A percentile compares a stretch with the other conserved stretches of the same genome.
Evolutionary conservation across 1,140 invertebrate genomes (phyloP).

Genomic region (silkworm (Bombyx mori)): DNA sequence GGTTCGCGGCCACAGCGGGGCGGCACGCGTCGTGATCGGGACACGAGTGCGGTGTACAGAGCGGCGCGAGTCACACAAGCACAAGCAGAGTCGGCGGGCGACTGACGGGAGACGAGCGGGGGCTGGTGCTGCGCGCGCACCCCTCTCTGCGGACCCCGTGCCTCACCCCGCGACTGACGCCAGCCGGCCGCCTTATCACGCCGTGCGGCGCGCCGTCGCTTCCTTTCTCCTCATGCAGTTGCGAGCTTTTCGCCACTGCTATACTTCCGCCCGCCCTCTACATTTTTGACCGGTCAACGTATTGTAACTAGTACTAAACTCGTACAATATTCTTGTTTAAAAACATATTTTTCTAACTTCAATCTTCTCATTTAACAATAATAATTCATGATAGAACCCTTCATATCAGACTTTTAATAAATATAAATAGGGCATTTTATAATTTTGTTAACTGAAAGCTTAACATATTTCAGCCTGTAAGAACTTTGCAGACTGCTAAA

Average conservation of each 20-base stretch:
- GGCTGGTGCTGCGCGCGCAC: constrained; percentile 48
- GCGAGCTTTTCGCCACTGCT: constrained; percentile 68
- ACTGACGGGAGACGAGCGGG: constrained; percentile 59
- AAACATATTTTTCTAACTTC: too few relatives aligned
- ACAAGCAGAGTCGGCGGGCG: constrained; percentile 65
- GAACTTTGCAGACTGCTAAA: too few relatives aligned
- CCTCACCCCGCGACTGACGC: constrained; percentile 34
- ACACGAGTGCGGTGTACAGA: constrained; percentile 67
- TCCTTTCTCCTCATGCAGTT: constrained; percentile 69
- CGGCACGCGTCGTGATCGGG: constrained; percentile 66
- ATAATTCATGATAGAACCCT: too few relatives aligned
- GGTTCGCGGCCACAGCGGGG: constrained; percentile 62
- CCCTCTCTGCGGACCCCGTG: constrained; percentile 27
- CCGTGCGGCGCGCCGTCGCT: constrained; percentile 56
- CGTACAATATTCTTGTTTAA: too few relatives aligned
- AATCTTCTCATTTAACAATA: too few relatives aligned
- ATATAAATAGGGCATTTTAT: neutral
- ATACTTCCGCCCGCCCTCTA: constrained; percentile 63
- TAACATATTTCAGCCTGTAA: too few relatives aligned
- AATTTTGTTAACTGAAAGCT: neutral
- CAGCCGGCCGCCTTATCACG: constrained; percentile 62
- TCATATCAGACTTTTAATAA: too few relatives aligned
- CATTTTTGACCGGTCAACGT: constrained; percentile 54
- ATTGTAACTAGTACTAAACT: constrained; percentile 31
- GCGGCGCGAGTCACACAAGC: constrained; percentile 67